These are phyloP conservation scores for Thelaira solivaga DNA, from an alignment of 2,888 invertebrate genomes.

Conservation along the genomic window DNA sequence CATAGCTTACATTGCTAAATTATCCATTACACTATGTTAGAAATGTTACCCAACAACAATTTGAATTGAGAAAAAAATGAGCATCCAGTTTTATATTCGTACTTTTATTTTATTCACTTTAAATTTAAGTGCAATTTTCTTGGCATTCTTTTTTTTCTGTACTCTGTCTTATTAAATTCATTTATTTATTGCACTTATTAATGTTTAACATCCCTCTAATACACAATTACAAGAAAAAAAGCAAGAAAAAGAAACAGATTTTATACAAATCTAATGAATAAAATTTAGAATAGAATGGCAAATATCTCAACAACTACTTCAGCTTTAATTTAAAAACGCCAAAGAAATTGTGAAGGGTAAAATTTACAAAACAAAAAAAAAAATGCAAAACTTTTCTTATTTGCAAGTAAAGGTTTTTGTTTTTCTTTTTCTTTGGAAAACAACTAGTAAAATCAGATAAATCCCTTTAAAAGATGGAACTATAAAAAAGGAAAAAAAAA, in stretches of 20 bases:
- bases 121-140: background rate
- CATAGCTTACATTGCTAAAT: no score
- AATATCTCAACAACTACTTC: constrained; percentile 49
- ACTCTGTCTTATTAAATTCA: background rate
- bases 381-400: constrained; percentile 26
- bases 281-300: constrained; percentile 18
- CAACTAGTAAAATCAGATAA: constrained; percentile 1
- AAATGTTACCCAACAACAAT: no score
- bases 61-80: no score
- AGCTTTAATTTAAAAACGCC: constrained; percentile 43
- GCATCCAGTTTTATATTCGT: no score
- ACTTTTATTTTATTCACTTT: no score
- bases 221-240: background rate
- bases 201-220: background rate
- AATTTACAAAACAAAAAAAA: constrained; percentile 15
- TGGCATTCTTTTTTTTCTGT: background rate
- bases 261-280: constrained; percentile 25
- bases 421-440: background rate
- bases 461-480: constrained; percentile 12
- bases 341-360: background rate
- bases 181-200: background rate
- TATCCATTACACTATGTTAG: no score
- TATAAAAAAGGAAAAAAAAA: background rate
- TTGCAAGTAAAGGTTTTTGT: background rate
- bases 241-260: background rate